Base-by-base conservation (phyloP, 2,797 vertebrate genomes). In the Sebastes hopkinsi region DNA sequence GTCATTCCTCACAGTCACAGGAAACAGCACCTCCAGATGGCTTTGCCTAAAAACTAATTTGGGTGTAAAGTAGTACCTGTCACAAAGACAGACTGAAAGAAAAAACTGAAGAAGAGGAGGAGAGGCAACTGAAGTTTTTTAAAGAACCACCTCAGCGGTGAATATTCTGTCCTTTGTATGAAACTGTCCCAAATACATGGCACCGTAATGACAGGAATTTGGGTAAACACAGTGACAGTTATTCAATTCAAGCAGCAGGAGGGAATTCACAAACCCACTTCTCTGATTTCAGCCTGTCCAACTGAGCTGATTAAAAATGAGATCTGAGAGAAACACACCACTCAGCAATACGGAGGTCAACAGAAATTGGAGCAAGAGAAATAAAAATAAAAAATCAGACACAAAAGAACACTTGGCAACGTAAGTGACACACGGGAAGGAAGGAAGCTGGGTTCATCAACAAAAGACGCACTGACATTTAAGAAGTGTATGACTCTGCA, bases 21-120 rank as follows among this genome's bases (percentile, higher is more conserved):
- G 34, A 80, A 85, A 83, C 80, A 54, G 72, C 87, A 59, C 50
- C 71, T 84, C 82, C 89, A 90, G 85, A 85, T 89, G 84, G 85
- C 82, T 87, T 84, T 6, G 70, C 62, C 72, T 64, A 36, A 77
- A 83, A 83, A 79, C 42, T 67, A 68, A 80, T 85, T 60, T 85
- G 66, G 29, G 30, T 60, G 32, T 38, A 68, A 54, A 82, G 56
- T 58, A 67, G 23, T 16, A 42, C 34, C 85, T 84, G 76, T 84
- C 79, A 86, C 3, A 29, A 46, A 58, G 29, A 82, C 54, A 67
- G 34, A 67, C 29, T 61, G 70, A 83, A 72, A 70, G 38, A 42
- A 67, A 69, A 56, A 16, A 60, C 25, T n/a, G 18, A 54, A 50
- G n/a, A 68, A 25, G 22, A 79, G 13, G 14, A 52, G 36, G 18